Evolutionary conservation across 2,113 vertebrate genomes (phyloP).

Genomic region (Thamnophis sirtalis): DNA sequence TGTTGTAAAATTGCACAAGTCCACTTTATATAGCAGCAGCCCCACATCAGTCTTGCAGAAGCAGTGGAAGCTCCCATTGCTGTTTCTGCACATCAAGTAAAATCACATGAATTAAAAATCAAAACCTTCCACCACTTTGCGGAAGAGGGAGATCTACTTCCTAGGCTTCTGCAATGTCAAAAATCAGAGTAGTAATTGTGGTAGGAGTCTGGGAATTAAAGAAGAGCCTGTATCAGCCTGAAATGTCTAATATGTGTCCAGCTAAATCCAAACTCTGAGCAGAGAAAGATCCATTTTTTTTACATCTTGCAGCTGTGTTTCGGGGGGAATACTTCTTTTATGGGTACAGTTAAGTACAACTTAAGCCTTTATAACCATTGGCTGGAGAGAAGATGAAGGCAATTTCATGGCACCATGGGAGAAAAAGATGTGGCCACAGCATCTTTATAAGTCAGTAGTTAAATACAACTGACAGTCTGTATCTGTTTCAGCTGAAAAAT

Average conservation of each 20-base stretch:
- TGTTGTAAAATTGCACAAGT: not conserved
- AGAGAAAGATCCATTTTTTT: not conserved
- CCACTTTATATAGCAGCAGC: not conserved
- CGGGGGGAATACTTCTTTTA: not conserved
- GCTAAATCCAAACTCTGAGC: not conserved
- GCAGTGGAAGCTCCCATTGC: not conserved
- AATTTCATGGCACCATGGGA: not conserved
- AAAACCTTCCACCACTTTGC: not conserved
- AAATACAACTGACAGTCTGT: not conserved
- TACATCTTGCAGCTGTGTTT: not conserved
- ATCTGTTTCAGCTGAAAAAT: not conserved
- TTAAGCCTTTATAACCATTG: not conserved
- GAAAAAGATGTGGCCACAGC: not conserved
- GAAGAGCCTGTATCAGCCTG: not conserved
- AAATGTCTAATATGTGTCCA: not conserved
- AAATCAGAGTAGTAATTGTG: not conserved
- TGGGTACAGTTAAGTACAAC: not conserved
- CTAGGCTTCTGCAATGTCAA: not conserved
- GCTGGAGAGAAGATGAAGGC: not conserved
- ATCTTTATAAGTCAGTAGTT: not conserved
- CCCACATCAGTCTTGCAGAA: not conserved
- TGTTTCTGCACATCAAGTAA: not conserved
- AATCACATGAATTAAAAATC: not conserved
- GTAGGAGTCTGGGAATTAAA: not conserved
- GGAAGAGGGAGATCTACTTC: not conserved